phyloP scores from a whole-genome alignment of 2,797 vertebrate genomes.

The Clarias laeviceps region DNA sequence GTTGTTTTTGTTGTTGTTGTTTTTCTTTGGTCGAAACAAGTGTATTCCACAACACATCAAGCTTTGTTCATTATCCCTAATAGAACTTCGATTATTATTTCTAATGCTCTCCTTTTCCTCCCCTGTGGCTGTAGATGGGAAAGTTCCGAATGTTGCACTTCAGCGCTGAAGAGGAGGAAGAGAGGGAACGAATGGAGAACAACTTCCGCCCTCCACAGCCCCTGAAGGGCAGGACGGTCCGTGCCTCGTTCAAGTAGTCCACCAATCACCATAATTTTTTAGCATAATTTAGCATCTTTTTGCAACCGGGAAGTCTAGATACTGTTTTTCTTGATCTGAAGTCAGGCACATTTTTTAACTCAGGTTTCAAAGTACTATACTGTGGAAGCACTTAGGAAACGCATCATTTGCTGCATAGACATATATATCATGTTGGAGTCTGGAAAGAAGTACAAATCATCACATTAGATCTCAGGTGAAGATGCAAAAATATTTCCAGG shows the following conservation, averaged over 20 bases:
- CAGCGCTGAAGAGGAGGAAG: conserved; percentile 81
- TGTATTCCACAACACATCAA: neutral
- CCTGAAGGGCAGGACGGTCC: conserved; percentile 86
- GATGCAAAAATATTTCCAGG: neutral
- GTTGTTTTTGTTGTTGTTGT: no score
- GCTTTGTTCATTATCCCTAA: neutral
- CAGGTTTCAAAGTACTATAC: neutral
- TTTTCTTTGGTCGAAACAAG: neutral
- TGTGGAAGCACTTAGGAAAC: neutral
- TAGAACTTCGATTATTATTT: neutral
- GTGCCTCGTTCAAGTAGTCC: conserved; percentile 83
- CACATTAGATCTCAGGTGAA: neutral
- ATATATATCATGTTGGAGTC: neutral
- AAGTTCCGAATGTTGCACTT: conserved; percentile 89
- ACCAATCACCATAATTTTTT: neutral
- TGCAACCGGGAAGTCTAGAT: neutral
- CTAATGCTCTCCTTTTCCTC: neutral
- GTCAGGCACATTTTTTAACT: neutral
- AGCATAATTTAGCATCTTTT: conserved; percentile 1
- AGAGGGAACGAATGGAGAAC: conserved; percentile 89
- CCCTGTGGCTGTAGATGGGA: conserved; percentile 77
- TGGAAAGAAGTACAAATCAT: neutral
- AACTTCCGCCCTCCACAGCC: conserved; percentile 94
- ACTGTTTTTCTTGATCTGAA: neutral
- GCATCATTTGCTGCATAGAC: neutral